A percentile compares a stretch with the other conserved stretches of the same genome.
Evolutionary conservation across 2,888 invertebrate species (phyloP).

Genomic region (Caenorhabditis sp.): DNA sequence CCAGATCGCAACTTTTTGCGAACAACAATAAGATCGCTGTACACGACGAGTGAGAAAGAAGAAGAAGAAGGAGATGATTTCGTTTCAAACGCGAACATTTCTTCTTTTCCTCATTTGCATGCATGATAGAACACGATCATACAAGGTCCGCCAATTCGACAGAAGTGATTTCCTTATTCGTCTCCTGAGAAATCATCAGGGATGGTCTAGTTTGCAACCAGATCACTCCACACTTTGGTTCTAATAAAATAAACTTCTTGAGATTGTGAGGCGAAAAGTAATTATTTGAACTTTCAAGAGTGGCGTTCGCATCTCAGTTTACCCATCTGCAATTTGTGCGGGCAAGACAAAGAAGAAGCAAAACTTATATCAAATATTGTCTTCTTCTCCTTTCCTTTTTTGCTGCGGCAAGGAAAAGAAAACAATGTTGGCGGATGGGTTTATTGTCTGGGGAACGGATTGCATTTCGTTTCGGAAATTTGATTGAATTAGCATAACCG

Average conservation of each 20-base stretch:
- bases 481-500: constrained; percentile 53
- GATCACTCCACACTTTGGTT: constrained; percentile 26
- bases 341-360: neutral
- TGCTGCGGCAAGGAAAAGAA: no score
- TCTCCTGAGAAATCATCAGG: no score
- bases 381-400: neutral
- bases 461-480: constrained; percentile 11
- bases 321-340: no score
- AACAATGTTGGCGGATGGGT: constrained; percentile 3
- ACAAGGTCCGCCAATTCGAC: constrained; percentile 44
- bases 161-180: constrained; percentile 19
- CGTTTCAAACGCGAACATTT: constrained; percentile 54
- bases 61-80: constrained; percentile 38
- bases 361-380: neutral
- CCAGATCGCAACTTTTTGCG: constrained; percentile 47
- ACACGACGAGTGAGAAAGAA: constrained; percentile 14
- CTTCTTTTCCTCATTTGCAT: constrained; percentile 49
- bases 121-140: constrained; percentile 55
- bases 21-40: constrained; percentile 38
- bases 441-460: constrained; percentile 34
- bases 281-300: constrained; percentile 22
- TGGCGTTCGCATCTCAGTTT: constrained; percentile 12
- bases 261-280: neutral
- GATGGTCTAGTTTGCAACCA: constrained; percentile 21
- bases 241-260: constrained; percentile 19